These are phyloP conservation scores for Periophthalmus magnuspinnatus DNA, from an alignment of 2,797 vertebrate genomes.

Conservation along the genomic window DNA sequence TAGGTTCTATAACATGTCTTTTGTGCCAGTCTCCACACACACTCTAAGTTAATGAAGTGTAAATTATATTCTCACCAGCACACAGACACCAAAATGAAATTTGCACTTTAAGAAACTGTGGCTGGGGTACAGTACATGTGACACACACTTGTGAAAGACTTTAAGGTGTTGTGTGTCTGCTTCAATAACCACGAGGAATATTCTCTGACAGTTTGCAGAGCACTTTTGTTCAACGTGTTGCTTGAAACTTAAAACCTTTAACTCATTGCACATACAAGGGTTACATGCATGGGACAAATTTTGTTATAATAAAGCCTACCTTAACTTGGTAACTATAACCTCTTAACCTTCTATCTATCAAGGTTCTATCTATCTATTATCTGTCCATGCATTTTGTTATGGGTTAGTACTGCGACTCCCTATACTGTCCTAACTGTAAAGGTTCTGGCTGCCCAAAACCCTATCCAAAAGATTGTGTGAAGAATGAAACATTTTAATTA, in stretches of 20 bases:
- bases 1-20: not conserved
- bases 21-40: conserved; percentile 5
- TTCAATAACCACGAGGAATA: conserved; percentile 58
- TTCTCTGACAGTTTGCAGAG: conserved; percentile 51
- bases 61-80: conserved; percentile 59
- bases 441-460: too few relatives aligned
- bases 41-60: conserved; percentile 52
- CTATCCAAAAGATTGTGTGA: too few relatives aligned
- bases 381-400: too few relatives aligned
- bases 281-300: too few relatives aligned
- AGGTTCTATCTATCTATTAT: too few relatives aligned
- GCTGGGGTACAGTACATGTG: conserved; percentile 31
- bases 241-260: not conserved
- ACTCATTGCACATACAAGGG: not conserved
- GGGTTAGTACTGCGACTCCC: too few relatives aligned
- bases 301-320: too few relatives aligned
- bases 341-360: too few relatives aligned
- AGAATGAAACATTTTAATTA: too few relatives aligned
- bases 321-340: too few relatives aligned
- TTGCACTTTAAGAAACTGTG: conserved; percentile 60
- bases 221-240: not conserved
- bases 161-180: conserved; percentile 61
- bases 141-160: conserved; percentile 43
- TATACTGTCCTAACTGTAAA: too few relatives aligned
- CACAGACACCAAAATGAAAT: conserved; percentile 57